Base-by-base conservation (phyloP, 1,140 invertebrate genomes). In the Magallana ariakensis region DNA sequence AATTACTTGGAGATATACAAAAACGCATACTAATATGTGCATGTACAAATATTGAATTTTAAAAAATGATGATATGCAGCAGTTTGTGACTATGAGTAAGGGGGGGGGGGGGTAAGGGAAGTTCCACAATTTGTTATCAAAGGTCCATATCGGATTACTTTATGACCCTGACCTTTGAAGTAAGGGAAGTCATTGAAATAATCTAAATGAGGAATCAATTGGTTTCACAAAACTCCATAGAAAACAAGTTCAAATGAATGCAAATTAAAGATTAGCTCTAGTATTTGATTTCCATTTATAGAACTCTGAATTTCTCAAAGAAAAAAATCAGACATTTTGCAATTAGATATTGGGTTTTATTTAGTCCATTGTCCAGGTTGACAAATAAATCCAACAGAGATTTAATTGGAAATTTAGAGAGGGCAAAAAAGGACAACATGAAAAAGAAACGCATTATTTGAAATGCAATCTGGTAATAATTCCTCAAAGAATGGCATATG, bases 271-370 rank as follows among this genome's bases (percentile, higher is more conserved):
- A 33, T 22, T 13, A 75, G 13, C 66, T 33, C 26, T 22, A 10
- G 66, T 75, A 26, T 75, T 75, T 26, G 66, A 75, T 75, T 75
- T 26, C 66, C 66, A 75, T 75, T 75, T 75, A 75, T 46, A 46
- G 22, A 46, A 26, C 33, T 75, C 10, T 75, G 33, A 26, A 75
- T 26, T 15, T 26, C 33, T 9, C 33, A 5, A 26, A 70, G 19
- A 60, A 70, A 70, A 15, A 70, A 70, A 70, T 26, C 66, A 70
- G 33, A 70, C 66, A 75, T 75, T 75, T 26, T 33, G 22, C 66
- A 75, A 75, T 75, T 75, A 75, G 33, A 22, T 75, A 75, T 75
- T 75, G 66, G 13, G 13, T 22, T 22, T 8, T 6, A 26, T 19
- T 16, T 75, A 66, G 22, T 66, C 22, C 22, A n/a, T 66, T n/a